These are phyloP conservation scores for Ectropis grisescens DNA, from an alignment of 1,140 invertebrate genomes.

Conservation along the genomic window DNA sequence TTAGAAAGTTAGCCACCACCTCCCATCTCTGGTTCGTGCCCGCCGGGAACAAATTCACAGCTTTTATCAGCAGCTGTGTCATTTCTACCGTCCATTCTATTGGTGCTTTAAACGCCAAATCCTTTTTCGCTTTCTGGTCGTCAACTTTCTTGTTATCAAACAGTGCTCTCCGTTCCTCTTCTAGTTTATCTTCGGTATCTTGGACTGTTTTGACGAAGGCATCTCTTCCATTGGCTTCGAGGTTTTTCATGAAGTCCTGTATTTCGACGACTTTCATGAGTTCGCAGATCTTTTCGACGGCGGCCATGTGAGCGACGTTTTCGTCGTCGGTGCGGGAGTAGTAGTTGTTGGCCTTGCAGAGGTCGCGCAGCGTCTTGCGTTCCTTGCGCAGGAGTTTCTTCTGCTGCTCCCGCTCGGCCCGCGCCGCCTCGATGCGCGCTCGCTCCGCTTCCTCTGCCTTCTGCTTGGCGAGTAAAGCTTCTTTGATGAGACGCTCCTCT, in stretches of 20 bases:
- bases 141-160: constrained; percentile 69
- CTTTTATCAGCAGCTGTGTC: constrained; percentile 92
- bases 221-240: constrained; percentile 75
- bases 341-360: constrained; percentile 91
- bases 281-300: constrained; percentile 92
- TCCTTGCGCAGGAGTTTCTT: constrained; percentile 90
- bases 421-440: constrained; percentile 82
- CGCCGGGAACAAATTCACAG: constrained; percentile 95
- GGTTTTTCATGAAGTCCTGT: constrained; percentile 81
- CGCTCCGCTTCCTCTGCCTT: constrained; percentile 86
- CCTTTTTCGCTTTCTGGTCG: constrained; percentile 52
- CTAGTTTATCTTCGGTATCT: constrained; percentile 80
- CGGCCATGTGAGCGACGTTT: constrained; percentile 86
- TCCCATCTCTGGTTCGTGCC: constrained; percentile 97
- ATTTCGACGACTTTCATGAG: constrained; percentile 79
- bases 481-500: constrained; percentile 80
- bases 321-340: constrained; percentile 82
- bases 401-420: constrained; percentile 88
- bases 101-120: constrained; percentile 48
- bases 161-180: constrained; percentile 79
- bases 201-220: constrained; percentile 78
- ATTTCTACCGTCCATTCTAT: constrained; percentile 86
- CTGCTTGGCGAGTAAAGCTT: constrained; percentile 84
- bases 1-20: constrained; percentile 95
- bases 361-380: constrained; percentile 85